Evolutionary conservation across 1,140 invertebrate genomes (phyloP), one percentile per base, ranked within the genome.

Genomic region (Leptinotarsa lineolata): DNA sequence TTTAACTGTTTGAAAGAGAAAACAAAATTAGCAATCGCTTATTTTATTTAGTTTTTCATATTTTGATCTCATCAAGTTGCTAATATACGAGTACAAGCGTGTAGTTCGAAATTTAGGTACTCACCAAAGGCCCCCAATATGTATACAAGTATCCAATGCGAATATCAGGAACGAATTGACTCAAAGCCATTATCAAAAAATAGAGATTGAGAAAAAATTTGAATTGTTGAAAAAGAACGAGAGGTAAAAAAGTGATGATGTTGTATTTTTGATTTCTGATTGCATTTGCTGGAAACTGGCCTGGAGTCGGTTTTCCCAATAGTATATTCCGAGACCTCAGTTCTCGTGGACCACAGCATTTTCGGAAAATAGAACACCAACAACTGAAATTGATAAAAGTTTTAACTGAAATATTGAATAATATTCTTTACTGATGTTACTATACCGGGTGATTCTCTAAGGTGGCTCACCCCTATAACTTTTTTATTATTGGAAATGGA

Each of bases 191-290:
- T 58, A 99, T 88, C 60, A 99, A 87, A 86, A 99, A 99, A 82
- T 99, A 99, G 12, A 99, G 85, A 87, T 99, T 99, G 63, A 99
- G 88, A 85, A 99, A 99, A 85, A 99, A 98, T 82, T 97, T 96
- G 86, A 99, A 99, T 85, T 99, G 98, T 86, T 99, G 95, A 88
- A 94, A 99, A 61, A 99, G 88, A 60, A 99, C 98, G 87, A 98
- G 84, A 65, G 98, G 98, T 82, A 99, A 90, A 88, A 99, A 99
- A 82, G 97, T 97, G 76, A 99, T 91, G 77, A 99, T 91, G 85
- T 96, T 99, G 86, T 99, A 99, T 90, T 99, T 99, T 87, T 98
- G 97, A 89, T 99, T 99, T 78, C 95, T 90, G 74, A 99, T 97
- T 75, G 97, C 94, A 88, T 99, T 99, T 66, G 94, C 90, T 59